phyloP scores from a whole-genome alignment of 2,113 vertebrate genomes.

The Catharus fuscescens region DNA sequence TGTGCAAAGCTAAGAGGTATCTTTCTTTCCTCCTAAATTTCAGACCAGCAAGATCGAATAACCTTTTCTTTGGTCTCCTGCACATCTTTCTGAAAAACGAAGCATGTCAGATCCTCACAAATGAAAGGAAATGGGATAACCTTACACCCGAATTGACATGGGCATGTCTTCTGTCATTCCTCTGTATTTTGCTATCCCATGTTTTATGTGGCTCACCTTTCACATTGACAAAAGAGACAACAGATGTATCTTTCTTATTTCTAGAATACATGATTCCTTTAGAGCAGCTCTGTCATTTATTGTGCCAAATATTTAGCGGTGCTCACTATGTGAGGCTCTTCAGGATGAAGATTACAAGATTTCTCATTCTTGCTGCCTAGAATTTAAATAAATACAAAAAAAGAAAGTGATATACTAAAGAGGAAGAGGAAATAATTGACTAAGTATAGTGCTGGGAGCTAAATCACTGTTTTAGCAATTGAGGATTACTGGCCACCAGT shows the following conservation, averaged over 20 bases:
- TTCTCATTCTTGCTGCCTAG: not conserved
- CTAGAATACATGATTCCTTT: not conserved
- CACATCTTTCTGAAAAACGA: not conserved
- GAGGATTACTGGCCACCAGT: not conserved
- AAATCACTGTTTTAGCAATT: not conserved
- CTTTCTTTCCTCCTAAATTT: not conserved
- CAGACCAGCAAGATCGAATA: not conserved
- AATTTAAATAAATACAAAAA: not conserved
- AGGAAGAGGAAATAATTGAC: not conserved
- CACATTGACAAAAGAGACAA: not conserved
- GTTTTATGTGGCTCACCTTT: not conserved
- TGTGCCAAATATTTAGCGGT: not conserved
- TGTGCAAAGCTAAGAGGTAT: not conserved
- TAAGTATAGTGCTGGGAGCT: not conserved
- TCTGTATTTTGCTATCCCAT: not conserved
- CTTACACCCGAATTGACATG: not conserved
- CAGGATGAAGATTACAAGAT: not conserved
- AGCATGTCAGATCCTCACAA: not conserved
- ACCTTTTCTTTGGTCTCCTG: not conserved
- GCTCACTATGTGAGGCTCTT: not conserved
- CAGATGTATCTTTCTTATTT: not conserved
- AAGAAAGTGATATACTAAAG: not conserved
- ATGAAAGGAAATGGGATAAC: not conserved
- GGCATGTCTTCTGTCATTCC: not conserved
- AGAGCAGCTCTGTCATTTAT: slow-evolving; percentile 1